Conservation (phyloP, 1,140 invertebrate species). For the Orchesella cincta region DNA sequence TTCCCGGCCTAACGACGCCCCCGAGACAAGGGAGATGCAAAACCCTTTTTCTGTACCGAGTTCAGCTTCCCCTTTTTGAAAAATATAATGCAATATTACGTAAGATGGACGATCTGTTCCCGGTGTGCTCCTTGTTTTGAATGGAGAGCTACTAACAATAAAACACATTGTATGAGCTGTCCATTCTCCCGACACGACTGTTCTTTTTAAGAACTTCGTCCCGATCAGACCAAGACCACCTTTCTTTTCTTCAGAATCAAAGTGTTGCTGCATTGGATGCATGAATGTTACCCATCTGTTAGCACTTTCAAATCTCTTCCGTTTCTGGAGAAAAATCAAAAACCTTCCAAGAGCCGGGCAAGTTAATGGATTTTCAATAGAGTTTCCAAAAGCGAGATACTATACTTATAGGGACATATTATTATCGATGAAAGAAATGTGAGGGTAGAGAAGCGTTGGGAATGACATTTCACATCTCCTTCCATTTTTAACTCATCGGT, state of each 20-base stretch:
- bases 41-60: conserved; percentile 16
- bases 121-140: background rate
- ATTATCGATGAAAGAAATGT: background rate
- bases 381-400: too few relatives aligned
- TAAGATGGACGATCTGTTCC: conserved; percentile 17
- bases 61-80: background rate
- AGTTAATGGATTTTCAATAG: conserved; percentile 15
- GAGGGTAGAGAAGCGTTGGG: background rate
- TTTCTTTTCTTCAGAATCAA: too few relatives aligned
- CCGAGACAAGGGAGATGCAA: background rate
- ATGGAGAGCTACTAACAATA: background rate
- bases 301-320: background rate
- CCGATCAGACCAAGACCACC: too few relatives aligned
- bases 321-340: background rate
- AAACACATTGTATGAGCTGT: background rate
- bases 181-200: too few relatives aligned
- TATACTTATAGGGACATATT: too few relatives aligned
- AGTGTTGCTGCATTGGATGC: too few relatives aligned
- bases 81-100: conserved; percentile 1
- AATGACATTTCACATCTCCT: conserved; percentile 10
- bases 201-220: too few relatives aligned
- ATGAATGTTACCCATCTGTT: background rate
- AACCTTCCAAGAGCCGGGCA: background rate
- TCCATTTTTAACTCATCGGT: conserved; percentile 11
- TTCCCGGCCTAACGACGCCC: conserved; percentile 19